Conservation (phyloP, 2,113 vertebrate genomes). For the Trinectes maculatus region DNA sequence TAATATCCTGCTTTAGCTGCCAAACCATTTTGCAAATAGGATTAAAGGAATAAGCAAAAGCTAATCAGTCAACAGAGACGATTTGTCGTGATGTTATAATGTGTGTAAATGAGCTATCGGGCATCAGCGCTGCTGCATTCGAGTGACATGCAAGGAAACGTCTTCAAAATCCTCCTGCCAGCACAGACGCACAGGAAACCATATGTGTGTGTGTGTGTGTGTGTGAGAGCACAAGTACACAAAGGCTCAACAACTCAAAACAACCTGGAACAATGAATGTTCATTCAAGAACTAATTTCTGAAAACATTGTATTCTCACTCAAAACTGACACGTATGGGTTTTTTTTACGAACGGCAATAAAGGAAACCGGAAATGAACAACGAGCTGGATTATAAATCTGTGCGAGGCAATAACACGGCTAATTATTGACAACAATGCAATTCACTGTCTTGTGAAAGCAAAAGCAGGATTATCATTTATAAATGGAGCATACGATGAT, state of each 20-base stretch:
- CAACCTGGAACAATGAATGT: constrained; percentile 4
- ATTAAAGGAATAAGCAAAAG: too few relatives aligned
- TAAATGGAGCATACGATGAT: constrained; percentile 24
- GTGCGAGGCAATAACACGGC: constrained; percentile 33
- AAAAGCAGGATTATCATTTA: constrained; percentile 29
- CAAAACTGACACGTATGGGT: constrained; percentile 12
- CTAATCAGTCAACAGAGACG: too few relatives aligned
- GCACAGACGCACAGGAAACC: too few relatives aligned
- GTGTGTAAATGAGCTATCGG: too few relatives aligned
- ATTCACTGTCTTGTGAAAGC: constrained; percentile 14
- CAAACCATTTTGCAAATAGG: too few relatives aligned
- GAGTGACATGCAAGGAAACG: too few relatives aligned
- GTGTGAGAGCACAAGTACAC: constrained; percentile 10
- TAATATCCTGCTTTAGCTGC: too few relatives aligned
- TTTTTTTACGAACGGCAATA: constrained; percentile 26
- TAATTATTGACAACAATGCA: constrained; percentile 63
- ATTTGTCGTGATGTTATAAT: too few relatives aligned
- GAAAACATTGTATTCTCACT: background rate
- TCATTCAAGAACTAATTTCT: constrained; percentile 30
- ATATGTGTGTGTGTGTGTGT: too few relatives aligned
- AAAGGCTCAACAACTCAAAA: constrained; percentile 22
- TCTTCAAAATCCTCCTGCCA: constrained; percentile 7
- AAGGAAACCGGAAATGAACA: constrained; percentile 13
- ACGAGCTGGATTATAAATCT: constrained; percentile 43
- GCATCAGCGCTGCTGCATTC: too few relatives aligned